phyloP scores from a whole-genome alignment of 2,797 vertebrate genomes.

The Danio aesculapii region DNA sequence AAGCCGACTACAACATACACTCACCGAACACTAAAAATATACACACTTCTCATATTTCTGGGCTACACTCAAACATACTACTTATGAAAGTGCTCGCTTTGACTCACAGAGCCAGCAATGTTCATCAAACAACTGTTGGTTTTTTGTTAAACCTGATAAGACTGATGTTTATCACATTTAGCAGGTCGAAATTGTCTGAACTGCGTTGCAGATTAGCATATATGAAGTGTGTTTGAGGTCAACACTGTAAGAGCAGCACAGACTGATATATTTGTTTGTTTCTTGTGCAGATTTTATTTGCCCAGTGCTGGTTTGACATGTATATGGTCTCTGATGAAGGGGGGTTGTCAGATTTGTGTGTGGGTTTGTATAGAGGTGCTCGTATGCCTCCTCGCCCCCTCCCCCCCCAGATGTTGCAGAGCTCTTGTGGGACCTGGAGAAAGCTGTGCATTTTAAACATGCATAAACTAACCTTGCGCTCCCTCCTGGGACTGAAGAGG shows the following conservation, averaged over 20 bases:
- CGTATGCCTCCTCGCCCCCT: slow-evolving; percentile 18
- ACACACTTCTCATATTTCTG: slow-evolving; percentile 52
- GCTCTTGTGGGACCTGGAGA: slow-evolving; percentile 46
- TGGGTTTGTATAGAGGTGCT: slow-evolving; percentile 42
- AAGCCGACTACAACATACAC: slow-evolving; percentile 47
- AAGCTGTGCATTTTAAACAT: slow-evolving; percentile 50
- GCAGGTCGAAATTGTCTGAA: not conserved
- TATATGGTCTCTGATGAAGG: slow-evolving; percentile 21
- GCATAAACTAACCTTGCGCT: slow-evolving; percentile 49
- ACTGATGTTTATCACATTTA: slow-evolving; percentile 16
- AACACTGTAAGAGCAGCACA: not conserved
- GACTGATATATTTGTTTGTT: slow-evolving; percentile 14
- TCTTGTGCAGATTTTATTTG: slow-evolving; percentile 25
- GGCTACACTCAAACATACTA: slow-evolving; percentile 37
- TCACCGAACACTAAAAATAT: slow-evolving; percentile 51
- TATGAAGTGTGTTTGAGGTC: not conserved
- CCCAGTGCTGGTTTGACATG: slow-evolving; percentile 17
- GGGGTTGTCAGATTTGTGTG: slow-evolving; percentile 37
- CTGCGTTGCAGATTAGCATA: slow-evolving; percentile 4
- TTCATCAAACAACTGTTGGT: slow-evolving; percentile 13
- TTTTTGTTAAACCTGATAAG: slow-evolving; percentile 22
- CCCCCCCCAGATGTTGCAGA: slow-evolving; percentile 49
- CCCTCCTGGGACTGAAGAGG: slow-evolving; percentile 34
- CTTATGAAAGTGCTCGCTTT: slow-evolving; percentile 34
- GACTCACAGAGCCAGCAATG: slow-evolving; percentile 29